Base-by-base conservation (phyloP, 2,888 invertebrate genomes). In the Archips xylosteana region DNA sequence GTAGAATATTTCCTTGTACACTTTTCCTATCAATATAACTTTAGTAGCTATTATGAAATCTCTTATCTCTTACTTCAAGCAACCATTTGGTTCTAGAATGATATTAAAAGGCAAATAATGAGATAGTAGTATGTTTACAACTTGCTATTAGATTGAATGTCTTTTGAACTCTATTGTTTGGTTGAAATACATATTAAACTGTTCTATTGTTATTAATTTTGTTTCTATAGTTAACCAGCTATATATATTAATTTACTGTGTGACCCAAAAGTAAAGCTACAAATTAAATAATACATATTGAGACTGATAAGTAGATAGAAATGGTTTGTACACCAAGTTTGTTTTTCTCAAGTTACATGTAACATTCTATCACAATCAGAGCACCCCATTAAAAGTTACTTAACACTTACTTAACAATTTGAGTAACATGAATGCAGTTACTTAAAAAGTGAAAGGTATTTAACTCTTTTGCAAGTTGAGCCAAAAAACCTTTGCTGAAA, bases 361-460 rank as follows among this genome's bases (percentile, higher is more conserved):
- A 42, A 42, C 32, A 62, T 70, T 13, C 12, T 62, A 23, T 8
- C 12, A 39, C 36, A 42, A 60, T 42, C n/a, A 51, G 60, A 65
- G 23, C 57, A 71, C 59, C 51, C 51, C 60, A 62, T 32, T n/a
- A 74, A 57, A 49, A n/a, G 68, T 68, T 73, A 69, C 68, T 68
- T 54, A 51, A 72, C 36, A 45, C 57, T 64, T 76, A 75, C 65
- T 45, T 66, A 69, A 67, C 59, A 66, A 34, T 4, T 66, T 64
- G 15, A 42, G 71, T 71, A 68, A 68, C 42, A 42, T 61, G 51
- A 72, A 66, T 71, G 54, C 15, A 66, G 34, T 61, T 3, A 70
- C 42, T 65, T 42, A 54, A 66, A 62, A 72, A 72, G 73, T 73
- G 73, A 73, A 73, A 73, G 73, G 73, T 45, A 6, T 10, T 65